Percentiles rank a stretch among this genome's conserved stretches.
phyloP scores from a whole-genome alignment of 2,888 invertebrate species.

The Dynastes grantii region DNA sequence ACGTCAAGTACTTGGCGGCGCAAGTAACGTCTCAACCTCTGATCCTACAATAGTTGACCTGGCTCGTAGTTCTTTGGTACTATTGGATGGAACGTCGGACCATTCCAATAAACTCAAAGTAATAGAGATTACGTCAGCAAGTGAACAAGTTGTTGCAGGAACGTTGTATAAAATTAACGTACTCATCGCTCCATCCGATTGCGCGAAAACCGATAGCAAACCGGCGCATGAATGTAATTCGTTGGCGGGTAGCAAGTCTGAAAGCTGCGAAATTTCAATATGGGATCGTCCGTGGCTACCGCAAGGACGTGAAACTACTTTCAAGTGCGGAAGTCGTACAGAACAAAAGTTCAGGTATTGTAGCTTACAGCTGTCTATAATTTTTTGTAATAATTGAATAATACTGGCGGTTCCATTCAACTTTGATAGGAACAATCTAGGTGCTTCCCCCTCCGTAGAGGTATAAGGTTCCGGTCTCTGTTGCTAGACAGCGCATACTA shows the following conservation, averaged over 20 bases:
- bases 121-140: constrained; percentile 69
- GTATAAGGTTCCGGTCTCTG: too few relatives aligned
- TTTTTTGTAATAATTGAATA: too few relatives aligned
- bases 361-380: not conserved
- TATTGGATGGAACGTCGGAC: constrained; percentile 62
- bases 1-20: constrained; percentile 52
- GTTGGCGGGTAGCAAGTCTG: constrained; percentile 61
- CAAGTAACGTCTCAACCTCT: constrained; percentile 54
- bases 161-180: constrained; percentile 73
- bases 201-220: constrained; percentile 66
- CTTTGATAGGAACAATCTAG: too few relatives aligned
- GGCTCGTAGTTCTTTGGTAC: constrained; percentile 56
- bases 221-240: constrained; percentile 58
- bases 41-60: constrained; percentile 59
- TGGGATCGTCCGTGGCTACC: constrained; percentile 76
- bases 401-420: too few relatives aligned
- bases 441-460: too few relatives aligned
- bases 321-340: constrained; percentile 64
- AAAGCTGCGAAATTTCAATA: constrained; percentile 71
- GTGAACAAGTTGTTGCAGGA: constrained; percentile 72
- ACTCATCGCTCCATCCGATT: constrained; percentile 74
- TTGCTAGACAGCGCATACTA: too few relatives aligned
- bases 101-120: constrained; percentile 60
- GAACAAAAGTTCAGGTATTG: constrained; percentile 40
- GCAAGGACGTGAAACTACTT: constrained; percentile 68